phyloP scores from a whole-genome alignment of 92 coral and sea anemone genomes.

The Epizoanthus stellaris region DNA sequence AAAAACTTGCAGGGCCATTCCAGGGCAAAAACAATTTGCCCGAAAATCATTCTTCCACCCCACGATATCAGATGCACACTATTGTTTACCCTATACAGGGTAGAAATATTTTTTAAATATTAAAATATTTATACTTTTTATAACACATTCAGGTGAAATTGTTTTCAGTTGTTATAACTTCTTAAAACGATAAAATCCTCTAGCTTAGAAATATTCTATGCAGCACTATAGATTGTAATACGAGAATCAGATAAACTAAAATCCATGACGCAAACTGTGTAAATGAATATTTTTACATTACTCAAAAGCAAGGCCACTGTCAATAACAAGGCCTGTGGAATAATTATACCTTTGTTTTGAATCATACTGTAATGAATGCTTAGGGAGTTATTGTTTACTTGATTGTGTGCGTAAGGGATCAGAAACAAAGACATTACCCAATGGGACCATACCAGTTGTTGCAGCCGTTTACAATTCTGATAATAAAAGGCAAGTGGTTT shows the following conservation, averaged over 20 bases:
- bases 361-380: neutral
- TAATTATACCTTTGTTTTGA: slow-evolving; percentile 12
- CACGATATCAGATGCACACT: too few relatives aligned
- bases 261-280: neutral
- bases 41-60: too few relatives aligned
- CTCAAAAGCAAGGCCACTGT: neutral
- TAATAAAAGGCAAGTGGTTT: slow-evolving; percentile 1
- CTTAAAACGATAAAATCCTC: too few relatives aligned
- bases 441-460: slow-evolving; percentile 5
- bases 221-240: neutral
- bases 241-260: neutral
- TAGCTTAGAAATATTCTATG: too few relatives aligned
- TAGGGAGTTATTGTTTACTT: neutral
- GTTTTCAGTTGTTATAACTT: too few relatives aligned
- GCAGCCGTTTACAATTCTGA: neutral
- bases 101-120: too few relatives aligned
- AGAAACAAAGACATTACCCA: slow-evolving; percentile 15
- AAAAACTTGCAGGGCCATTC: too few relatives aligned
- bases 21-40: too few relatives aligned
- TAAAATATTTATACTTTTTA: too few relatives aligned
- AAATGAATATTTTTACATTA: neutral
- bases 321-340: slow-evolving; percentile 1
- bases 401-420: slow-evolving; percentile 6
- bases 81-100: too few relatives aligned
- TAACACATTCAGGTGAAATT: too few relatives aligned